Evolutionary conservation across 2,888 invertebrate genomes (phyloP).

Genomic region (Stegana nigrithorax): DNA sequence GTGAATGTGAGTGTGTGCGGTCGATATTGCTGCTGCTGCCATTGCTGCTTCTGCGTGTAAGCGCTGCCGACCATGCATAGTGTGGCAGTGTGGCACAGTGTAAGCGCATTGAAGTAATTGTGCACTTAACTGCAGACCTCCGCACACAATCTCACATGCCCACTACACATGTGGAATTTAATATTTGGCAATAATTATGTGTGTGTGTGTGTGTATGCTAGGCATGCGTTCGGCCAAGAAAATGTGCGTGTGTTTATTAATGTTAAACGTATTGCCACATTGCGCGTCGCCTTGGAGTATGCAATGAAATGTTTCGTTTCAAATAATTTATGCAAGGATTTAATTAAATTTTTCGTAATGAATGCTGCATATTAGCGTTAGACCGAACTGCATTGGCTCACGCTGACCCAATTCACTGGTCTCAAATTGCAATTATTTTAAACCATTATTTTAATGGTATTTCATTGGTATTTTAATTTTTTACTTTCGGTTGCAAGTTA

Average conservation of each 20-base stretch:
- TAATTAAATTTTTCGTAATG: constrained; percentile 53
- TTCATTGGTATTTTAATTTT: no score
- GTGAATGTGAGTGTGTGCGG: no score
- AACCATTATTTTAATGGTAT: no score
- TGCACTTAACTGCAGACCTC: not conserved
- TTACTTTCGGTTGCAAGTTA: no score
- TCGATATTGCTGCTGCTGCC: no score
- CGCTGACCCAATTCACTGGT: constrained; percentile 1
- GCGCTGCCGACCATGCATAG: no score
- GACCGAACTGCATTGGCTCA: not conserved
- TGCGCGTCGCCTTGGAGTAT: not conserved
- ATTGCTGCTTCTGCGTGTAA: no score
- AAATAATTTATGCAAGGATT: constrained; percentile 56
- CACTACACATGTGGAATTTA: not conserved
- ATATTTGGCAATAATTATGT: constrained; percentile 11
- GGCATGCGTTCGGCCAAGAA: not conserved
- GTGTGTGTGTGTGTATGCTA: not conserved
- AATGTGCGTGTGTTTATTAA: not conserved
- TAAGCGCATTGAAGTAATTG: no score
- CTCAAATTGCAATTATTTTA: no score
- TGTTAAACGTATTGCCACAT: constrained; percentile 5
- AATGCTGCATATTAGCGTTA: not conserved
- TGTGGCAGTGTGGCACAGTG: no score
- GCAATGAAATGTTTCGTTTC: constrained; percentile 8
- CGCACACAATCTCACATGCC: not conserved